Evolutionary conservation across 2,797 vertebrate genomes (phyloP), one percentile per base, ranked within the genome.

Genomic region (Centroberyx gerrardi): DNA sequence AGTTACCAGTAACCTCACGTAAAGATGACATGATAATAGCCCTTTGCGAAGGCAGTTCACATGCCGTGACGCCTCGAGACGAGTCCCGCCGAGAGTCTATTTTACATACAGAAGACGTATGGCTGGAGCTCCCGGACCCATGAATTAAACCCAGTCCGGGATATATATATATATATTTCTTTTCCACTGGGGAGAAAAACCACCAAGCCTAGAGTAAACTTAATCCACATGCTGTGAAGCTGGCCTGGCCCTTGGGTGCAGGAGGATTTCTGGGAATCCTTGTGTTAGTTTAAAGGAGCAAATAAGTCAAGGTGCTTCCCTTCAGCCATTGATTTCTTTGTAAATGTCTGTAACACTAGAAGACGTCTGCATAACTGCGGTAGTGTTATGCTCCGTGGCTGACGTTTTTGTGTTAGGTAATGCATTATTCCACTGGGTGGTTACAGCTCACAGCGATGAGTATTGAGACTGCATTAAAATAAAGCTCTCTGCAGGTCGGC

Each of bases 21-120:
- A 79, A 74, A 84, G 44, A 85, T 74, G 61, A 89, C 67, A 84
- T 80, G 84, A 62, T 84, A 80, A 84, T 94, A 95, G 94, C 93
- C 94, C 94, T 95, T 95, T 88, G 84, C 74, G 85, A 85, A 94
- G 90, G 86, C 87, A 75, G 76, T 83, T 91, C 88, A 89, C 87
- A 38, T 53, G 73, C 63, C 48, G 85, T 88, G 90, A 85, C 69
- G 84, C 87, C 90, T 86, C 29, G 49, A 87, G 78, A 83, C 49
- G 52, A 76, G 78, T 88, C 86, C 74, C 62, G 3, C 67, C 59
- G 33, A 83, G 80, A 82, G 73, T 84, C 86, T 36, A 15, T 31
- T 67, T 68, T 49, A 88, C 72, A 80, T 31, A 82, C 79, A 79
- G 68, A 87, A 29, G 72, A 77, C 66, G 86, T 87, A 90, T 90